phyloP scores from a whole-genome alignment of 2,888 invertebrate species.

The Neoascia interrupta region DNA sequence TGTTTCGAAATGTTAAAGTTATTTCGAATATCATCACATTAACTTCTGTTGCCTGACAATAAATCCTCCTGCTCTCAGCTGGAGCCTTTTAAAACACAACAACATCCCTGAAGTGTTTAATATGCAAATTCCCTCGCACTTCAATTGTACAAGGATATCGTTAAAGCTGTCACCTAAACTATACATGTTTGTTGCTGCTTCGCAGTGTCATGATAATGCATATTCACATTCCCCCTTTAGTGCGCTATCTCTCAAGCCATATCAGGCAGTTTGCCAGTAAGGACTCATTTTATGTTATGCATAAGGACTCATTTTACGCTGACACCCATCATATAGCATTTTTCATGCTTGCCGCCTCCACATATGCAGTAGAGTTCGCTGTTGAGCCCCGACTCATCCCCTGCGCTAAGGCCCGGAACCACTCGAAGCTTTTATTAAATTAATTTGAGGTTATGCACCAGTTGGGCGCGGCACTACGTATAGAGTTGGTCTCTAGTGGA shows the following conservation, averaged over 20 bases:
- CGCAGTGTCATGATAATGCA: slow-evolving; percentile 19
- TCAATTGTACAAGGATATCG: slow-evolving; percentile 30
- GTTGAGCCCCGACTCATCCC: slow-evolving; percentile 15
- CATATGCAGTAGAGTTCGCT: slow-evolving; percentile 42
- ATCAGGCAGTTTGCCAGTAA: too few species aligned
- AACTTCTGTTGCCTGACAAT: too few species aligned
- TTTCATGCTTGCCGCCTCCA: slow-evolving; percentile 49
- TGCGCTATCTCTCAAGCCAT: too few species aligned
- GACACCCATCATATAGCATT: slow-evolving; percentile 25
- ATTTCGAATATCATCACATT: too few species aligned
- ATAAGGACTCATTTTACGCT: slow-evolving; percentile 20
- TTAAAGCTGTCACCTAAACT: slow-evolving; percentile 49
- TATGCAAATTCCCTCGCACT: slow-evolving; percentile 31
- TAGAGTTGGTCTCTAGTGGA: slow-evolving; percentile 55
- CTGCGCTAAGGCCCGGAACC: neutral
- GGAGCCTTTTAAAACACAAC: too few species aligned
- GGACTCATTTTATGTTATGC: neutral
- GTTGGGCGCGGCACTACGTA: slow-evolving; percentile 52
- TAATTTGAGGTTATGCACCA: slow-evolving; percentile 67
- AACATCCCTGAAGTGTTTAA: slow-evolving; percentile 26
- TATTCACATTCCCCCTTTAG: neutral
- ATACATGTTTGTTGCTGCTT: slow-evolving; percentile 37
- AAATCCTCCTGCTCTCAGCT: too few species aligned
- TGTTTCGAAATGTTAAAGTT: too few species aligned
- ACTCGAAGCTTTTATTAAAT: slow-evolving; percentile 63